Conservation (phyloP, 2,888 invertebrate genomes). For the Acrobeloides nanus region DNA sequence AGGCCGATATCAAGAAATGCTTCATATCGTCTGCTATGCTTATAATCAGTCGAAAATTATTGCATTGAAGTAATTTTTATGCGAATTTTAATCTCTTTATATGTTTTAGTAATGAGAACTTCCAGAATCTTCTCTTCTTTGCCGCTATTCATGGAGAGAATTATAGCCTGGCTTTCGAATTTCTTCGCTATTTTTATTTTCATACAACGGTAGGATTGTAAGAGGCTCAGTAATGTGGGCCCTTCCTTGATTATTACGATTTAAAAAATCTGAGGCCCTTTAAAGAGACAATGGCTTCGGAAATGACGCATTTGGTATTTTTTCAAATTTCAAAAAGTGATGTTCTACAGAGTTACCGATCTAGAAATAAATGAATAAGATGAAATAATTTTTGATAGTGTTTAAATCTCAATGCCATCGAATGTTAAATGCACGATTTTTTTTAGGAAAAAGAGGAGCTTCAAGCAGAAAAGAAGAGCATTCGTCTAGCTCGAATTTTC, state of each 20-base stretch:
- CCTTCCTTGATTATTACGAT: not conserved
- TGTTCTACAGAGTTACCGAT: too few relatives aligned
- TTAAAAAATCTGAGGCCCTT: too few relatives aligned
- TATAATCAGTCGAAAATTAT: slow-evolving; percentile 39
- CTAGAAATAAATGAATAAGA: too few relatives aligned
- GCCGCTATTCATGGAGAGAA: slow-evolving; percentile 37
- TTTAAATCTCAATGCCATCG: too few relatives aligned
- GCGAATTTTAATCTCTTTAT: slow-evolving; percentile 1
- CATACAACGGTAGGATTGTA: slow-evolving; percentile 12
- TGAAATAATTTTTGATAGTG: too few relatives aligned
- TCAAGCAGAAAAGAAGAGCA: too few relatives aligned
- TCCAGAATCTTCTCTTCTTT: slow-evolving; percentile 40
- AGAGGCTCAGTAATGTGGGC: too few relatives aligned
- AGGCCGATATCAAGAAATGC: slow-evolving; percentile 28
- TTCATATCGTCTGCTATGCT: slow-evolving; percentile 46
- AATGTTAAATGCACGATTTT: too few relatives aligned
- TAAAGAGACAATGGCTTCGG: too few relatives aligned
- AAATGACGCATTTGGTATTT: too few relatives aligned
- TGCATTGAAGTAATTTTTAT: slow-evolving; percentile 12
- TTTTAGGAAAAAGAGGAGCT: too few relatives aligned
- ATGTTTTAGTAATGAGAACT: slow-evolving; percentile 30
- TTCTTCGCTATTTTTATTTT: slow-evolving; percentile 29
- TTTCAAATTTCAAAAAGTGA: too few relatives aligned
- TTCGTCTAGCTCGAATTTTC: slow-evolving; percentile 14
- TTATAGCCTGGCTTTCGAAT: slow-evolving; percentile 47